phyloP scores from a whole-genome alignment of 2,797 vertebrate genomes.

The Amazonetta brasiliensis region DNA sequence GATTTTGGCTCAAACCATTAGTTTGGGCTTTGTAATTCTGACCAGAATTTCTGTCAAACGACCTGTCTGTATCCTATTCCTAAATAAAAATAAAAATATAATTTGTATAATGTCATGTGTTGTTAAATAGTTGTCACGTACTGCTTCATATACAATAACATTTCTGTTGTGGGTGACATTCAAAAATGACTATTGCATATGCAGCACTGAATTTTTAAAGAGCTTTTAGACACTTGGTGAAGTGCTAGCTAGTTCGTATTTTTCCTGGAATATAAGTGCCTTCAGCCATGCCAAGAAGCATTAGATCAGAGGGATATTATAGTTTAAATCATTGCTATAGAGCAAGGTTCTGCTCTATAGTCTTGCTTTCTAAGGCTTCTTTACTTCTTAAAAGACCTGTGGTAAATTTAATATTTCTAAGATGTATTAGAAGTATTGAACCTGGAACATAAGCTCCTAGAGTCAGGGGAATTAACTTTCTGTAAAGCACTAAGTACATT shows the following conservation, averaged over 20 bases:
- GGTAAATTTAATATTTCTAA: background rate
- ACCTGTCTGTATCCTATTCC: background rate
- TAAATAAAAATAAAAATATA: slow-evolving; percentile 3
- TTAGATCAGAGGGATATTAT: background rate
- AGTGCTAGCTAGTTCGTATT: slow-evolving; percentile 19
- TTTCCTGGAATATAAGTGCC: background rate
- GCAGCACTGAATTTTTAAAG: slow-evolving; percentile 11
- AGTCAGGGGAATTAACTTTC: background rate
- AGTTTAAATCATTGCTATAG: background rate
- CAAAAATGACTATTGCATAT: background rate
- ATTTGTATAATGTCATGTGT: background rate
- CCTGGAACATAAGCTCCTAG: background rate
- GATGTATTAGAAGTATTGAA: slow-evolving; percentile 26
- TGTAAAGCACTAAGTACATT: background rate
- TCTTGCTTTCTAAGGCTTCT: slow-evolving; percentile 10
- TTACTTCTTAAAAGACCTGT: slow-evolving; percentile 26
- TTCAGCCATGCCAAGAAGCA: background rate
- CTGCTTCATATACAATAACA: background rate
- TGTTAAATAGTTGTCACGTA: slow-evolving; percentile 31
- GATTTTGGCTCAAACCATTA: background rate
- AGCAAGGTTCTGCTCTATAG: background rate
- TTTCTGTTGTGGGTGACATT: slow-evolving; percentile 19
- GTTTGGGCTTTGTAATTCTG: background rate
- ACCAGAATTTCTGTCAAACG: slow-evolving; percentile 5
- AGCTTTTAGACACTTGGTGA: background rate